Evolutionary conservation across 2,113 vertebrate species (phyloP), one percentile per base, ranked within the genome.

Genomic region (Hemicordylus capensis): DNA sequence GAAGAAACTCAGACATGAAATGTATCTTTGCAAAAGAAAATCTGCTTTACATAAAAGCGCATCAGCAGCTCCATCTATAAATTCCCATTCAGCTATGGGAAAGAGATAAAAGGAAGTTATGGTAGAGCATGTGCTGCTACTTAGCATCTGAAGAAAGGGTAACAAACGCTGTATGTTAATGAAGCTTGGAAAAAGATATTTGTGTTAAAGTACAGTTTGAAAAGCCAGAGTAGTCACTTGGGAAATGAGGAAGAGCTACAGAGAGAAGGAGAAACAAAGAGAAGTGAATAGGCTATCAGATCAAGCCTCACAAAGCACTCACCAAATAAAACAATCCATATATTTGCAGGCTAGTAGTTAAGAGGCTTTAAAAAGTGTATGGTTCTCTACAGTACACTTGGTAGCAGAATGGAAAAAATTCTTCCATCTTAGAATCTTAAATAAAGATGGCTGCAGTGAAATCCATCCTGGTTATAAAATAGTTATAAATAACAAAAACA

Each of bases 201-300:
- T 0, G 75, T 83, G 80, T 90, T 80, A 89, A 75, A 89, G 56
- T 17, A 85, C 37, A 75, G 39, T 84, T 85, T 83, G 72, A 90
- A 93, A 91, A 92, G 66, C 76, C 78, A 84, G 87, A 67, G 80
- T 63, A 86, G 76, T 91, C 90, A 93, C 87, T 86, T 92, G 93
- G 85, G 87, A 91, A 90, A 94, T 81, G 85, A 80, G 69, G 75
- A 84, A 81, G 83, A 83, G 70, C 6, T 6, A 77, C 10, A 34
- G 6, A n/a, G 51, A n/a, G 48, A 56, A 26, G 28, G 12, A 28
- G 56, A 26, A 17, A 61, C 4, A 39, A 88, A 88, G 61, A 46
- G 39, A 90, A 89, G 74, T 12, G 93, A 94, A 84, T 20, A 91
- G 85, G 31, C 73, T 86, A 79, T 87, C 37, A 69, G 61, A 78